Base-by-base conservation (phyloP, 1,140 invertebrate species). In the Scaptomyza montana region DNA sequence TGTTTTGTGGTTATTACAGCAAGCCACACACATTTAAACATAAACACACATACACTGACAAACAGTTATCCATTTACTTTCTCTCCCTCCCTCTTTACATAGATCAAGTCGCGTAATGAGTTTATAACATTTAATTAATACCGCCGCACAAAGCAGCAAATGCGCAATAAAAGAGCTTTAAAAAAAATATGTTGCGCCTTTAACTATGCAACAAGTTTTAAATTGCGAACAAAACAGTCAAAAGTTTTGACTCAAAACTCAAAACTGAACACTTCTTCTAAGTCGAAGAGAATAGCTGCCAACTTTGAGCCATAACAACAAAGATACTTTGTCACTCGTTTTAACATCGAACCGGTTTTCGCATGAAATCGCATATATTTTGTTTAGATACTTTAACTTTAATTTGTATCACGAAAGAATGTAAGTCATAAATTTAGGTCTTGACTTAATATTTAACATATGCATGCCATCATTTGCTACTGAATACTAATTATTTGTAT, bases 121-220 rank as follows among this genome's bases (percentile, higher is more conserved):
- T 86, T 86, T 86, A 86, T 86, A 86, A 81, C 82, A 81, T 80
- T 86, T 78, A 86, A 80, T 86, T 75, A 86, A 86, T 69, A 46
- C 57, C 25, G 54, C 69, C 49, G 71, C 62, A 68, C 65, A 80
- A 77, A 63, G 60, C 61, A 54, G 70, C 61, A 74, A 74, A 80
- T 77, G 51, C 62, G 57, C 59, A 74, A 80, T 80, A 45, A 41
- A 43, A 62, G 41, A 5, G 45, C 43, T 55, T 74, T 47, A 47
- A 78, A 62, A 55, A 36, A 36, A 36, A 9, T 2, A 21, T 33
- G 33, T 10, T 36, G 33, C 16, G 41, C 62, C 54, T 64, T 65
- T 47, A 80, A 80, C 46, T 61, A 62, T 65, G 77, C 77, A 80
- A 80, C 67, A 73, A 80, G 72, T 76, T 67, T 49, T 30, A 10